Evolutionary conservation across 2,797 vertebrate species (phyloP).

Genomic region (Karalla daura): DNA sequence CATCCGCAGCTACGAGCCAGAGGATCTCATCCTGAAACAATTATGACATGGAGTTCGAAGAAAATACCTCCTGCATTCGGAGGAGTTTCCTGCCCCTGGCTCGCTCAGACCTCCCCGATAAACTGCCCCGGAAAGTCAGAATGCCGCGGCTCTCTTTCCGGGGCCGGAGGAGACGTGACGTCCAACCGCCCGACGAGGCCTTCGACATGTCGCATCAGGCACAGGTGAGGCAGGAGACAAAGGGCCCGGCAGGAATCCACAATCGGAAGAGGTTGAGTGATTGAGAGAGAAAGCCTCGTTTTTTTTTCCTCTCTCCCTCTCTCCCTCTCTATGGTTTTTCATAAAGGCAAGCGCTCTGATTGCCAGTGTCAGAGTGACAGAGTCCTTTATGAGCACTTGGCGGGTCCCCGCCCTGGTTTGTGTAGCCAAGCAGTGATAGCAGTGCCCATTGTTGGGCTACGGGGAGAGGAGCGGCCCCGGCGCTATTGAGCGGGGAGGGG

Average conservation of each 20-base stretch:
- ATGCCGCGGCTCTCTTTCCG: no score
- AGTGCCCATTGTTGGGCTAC: slow-evolving; percentile 78
- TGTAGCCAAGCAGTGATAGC: slow-evolving; percentile 83
- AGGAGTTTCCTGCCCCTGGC: no score
- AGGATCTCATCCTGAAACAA: no score
- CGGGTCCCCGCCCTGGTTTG: slow-evolving; percentile 81
- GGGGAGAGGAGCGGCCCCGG: slow-evolving; percentile 71
- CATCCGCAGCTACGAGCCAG: no score
- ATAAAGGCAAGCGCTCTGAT: slow-evolving; percentile 77
- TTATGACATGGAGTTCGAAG: no score
- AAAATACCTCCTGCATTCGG: no score
- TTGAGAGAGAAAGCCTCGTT: slow-evolving; percentile 57
- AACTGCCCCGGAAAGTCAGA: no score
- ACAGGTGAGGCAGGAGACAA: slow-evolving; percentile 57
- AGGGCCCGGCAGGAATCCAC: slow-evolving; percentile 41
- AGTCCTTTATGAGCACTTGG: slow-evolving; percentile 78
- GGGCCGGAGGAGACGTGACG: not conserved
- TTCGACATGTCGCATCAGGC: slow-evolving; percentile 64
- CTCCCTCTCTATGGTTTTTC: slow-evolving; percentile 65
- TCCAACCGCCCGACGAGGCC: slow-evolving; percentile 41
- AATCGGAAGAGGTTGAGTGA: slow-evolving; percentile 67
- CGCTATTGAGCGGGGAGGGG: slow-evolving; percentile 81
- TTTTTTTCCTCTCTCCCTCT: no score
- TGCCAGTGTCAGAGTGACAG: slow-evolving; percentile 82
- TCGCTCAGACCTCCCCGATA: no score